Evolutionary conservation across 2,113 vertebrate species (phyloP), one percentile per base, ranked within the genome.

Genomic region (Bettongia penicillata): DNA sequence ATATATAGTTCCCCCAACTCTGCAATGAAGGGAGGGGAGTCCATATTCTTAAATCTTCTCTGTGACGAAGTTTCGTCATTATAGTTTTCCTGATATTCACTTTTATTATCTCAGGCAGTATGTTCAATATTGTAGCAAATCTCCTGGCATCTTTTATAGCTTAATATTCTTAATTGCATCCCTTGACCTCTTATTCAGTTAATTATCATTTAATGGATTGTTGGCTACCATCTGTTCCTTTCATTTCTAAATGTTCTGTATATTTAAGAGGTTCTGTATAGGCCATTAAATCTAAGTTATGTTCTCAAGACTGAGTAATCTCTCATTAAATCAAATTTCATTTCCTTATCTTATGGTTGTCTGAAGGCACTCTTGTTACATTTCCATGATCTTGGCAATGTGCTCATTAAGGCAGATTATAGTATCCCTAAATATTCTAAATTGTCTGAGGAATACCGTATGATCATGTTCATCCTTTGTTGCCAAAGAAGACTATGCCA

Each of bases 51-150:
- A 68, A 31, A 11, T 68, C 28, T 68, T 68, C 92, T 43, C 25
- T 28, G 23, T 52, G 12, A 31, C 43, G 57, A 92, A 22, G 14
- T 51, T 12, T 89, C 9, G 11, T 77, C 14, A 77, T 16, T n/a
- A n/a, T 77, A 77, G 16, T 77, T 8, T 68, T 19, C 43, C 92
- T 96, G 91, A 16, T 47, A 53, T 89, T 93, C 95, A 25, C 26
- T 97, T 94, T 93, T 96, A 25, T 96, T 90, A 95, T 47, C 90
- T 96, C 52, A 93, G 68, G 16, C 53, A 90, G 89, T 94, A 93
- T 93, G 94, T 51, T 53, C 52, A 77, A 52, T 43, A 11, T 0
- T 91, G 31, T 0, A 68, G 94, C 93, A 96, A 91, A 92, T 94
- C 51, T 48, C 57, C 0, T 43, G 53, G 28, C n/a, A 8, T 84